A percentile compares a stretch with the other conserved stretches of the same genome.
Conservation (phyloP, 2,113 vertebrate genomes). For the Petroica traversi region DNA sequence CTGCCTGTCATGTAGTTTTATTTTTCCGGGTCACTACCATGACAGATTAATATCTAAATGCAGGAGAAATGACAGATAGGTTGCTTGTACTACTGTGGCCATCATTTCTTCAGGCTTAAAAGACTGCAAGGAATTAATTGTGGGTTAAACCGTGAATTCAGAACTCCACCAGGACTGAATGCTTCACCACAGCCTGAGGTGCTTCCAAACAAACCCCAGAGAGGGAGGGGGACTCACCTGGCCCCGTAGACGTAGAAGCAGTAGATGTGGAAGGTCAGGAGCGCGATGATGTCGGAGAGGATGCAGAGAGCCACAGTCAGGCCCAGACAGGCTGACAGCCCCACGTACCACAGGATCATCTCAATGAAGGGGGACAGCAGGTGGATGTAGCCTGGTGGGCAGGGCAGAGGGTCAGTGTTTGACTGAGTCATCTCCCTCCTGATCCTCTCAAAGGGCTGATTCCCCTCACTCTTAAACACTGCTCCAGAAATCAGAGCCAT, state of each 20-base stretch:
- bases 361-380: conserved; percentile 95
- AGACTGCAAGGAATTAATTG: not conserved
- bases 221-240: conserved; percentile 74
- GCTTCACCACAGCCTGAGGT: not conserved
- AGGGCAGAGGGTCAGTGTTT: not conserved
- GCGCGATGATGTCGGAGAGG: conserved; percentile 90
- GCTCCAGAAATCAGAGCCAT: not conserved
- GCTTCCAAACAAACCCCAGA: not conserved
- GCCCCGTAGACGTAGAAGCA: conserved; percentile 99
- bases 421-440: not conserved
- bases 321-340: conserved; percentile 90
- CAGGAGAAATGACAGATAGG: not conserved
- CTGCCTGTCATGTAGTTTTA: not conserved
- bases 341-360: conserved; percentile 93
- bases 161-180: not conserved
- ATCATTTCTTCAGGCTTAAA: not conserved
- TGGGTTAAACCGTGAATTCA: not conserved
- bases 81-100: not conserved
- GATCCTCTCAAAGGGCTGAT: not conserved
- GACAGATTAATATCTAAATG: not conserved
- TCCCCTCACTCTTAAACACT: rapidly evolving
- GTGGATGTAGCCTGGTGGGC: conserved; percentile 89
- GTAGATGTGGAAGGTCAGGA: conserved; percentile 98
- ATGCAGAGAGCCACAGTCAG: conserved; percentile 90
- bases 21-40: not conserved